Percentiles rank a stretch among this genome's conserved stretches.
These are phyloP conservation scores for Acanthoscelides obtectus DNA, from an alignment of 2,888 invertebrate species.

Conservation along the genomic window DNA sequence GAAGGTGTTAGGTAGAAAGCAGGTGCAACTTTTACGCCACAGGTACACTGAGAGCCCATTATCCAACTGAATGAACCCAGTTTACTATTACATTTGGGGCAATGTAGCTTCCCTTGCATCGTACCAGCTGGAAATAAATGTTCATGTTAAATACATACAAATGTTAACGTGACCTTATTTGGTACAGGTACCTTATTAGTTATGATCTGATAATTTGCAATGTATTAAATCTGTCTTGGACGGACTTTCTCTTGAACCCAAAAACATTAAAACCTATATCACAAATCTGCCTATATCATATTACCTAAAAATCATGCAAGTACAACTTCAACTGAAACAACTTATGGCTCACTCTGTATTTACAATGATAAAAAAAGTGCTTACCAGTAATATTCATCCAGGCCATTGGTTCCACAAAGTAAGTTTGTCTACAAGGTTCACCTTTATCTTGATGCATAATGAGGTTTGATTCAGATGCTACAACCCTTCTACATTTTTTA, in stretches of 20 bases:
- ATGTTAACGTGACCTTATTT: too few relatives aligned
- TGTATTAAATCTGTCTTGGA: too few relatives aligned
- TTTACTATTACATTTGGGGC: slow-evolving; percentile 81
- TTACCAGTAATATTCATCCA: slow-evolving; percentile 71
- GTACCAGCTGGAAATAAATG: slow-evolving; percentile 6
- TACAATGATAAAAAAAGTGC: too few relatives aligned
- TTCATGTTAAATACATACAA: too few relatives aligned
- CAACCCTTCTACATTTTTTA: slow-evolving; percentile 70
- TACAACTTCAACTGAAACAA: too few relatives aligned
- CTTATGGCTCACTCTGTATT: too few relatives aligned
- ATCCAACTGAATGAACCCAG: slow-evolving; percentile 90
- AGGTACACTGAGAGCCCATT: slow-evolving; percentile 85
- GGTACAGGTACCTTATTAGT: too few relatives aligned
- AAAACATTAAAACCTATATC: too few relatives aligned
- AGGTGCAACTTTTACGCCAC: slow-evolving; percentile 84
- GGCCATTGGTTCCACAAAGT: slow-evolving; percentile 83
- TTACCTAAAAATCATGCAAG: too few relatives aligned
- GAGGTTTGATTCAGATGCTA: slow-evolving; percentile 78
- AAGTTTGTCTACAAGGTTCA: slow-evolving; percentile 62
- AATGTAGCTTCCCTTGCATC: slow-evolving; percentile 76
- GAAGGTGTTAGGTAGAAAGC: slow-evolving; percentile 89
- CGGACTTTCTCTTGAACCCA: too few relatives aligned
- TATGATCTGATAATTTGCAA: too few relatives aligned
- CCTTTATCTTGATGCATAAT: slow-evolving; percentile 62
- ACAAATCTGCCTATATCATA: too few relatives aligned